These are phyloP conservation scores for Carposina sasakii DNA, from an alignment of 1,140 invertebrate species.

Conservation along the genomic window DNA sequence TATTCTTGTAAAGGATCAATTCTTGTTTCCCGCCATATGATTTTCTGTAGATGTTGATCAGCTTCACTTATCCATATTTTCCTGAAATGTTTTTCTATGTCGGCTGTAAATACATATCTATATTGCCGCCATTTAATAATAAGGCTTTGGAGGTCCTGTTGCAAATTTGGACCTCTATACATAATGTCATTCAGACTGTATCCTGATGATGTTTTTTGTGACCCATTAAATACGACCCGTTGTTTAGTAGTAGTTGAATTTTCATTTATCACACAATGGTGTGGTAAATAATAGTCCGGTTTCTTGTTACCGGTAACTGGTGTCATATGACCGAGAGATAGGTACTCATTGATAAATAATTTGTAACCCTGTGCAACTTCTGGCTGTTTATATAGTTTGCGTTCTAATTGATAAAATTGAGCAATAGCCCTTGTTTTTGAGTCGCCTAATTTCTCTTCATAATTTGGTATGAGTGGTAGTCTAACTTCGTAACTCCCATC, in stretches of 20 bases:
- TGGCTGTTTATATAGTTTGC: not conserved
- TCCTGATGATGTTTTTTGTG: not conserved
- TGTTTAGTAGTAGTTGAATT: not conserved
- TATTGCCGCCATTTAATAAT: not conserved
- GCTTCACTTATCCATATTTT: not conserved
- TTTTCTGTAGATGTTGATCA: conserved; percentile 1
- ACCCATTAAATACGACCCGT: not conserved
- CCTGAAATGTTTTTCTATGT: conserved; percentile 1
- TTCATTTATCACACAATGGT: not conserved
- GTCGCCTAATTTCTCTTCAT: not conserved
- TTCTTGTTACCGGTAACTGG: not conserved
- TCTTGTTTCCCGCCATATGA: not conserved
- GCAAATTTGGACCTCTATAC: not conserved
- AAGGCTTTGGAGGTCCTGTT: not conserved
- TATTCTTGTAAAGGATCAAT: not conserved
- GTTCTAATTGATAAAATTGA: not conserved
- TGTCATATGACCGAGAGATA: not conserved
- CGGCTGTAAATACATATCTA: not conserved
- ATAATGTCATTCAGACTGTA: not conserved
- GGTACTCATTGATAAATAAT: not conserved
- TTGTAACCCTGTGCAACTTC: not conserved
- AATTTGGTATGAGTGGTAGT: not conserved
- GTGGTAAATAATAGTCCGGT: not conserved
- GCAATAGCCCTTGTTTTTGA: not conserved
- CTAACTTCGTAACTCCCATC: not conserved